A percentile compares a stretch with the other conserved stretches of the same genome.
These are phyloP conservation scores for Caenorhabditis tropicalis DNA, from an alignment of 1,140 invertebrate genomes.

Conservation along the genomic window DNA sequence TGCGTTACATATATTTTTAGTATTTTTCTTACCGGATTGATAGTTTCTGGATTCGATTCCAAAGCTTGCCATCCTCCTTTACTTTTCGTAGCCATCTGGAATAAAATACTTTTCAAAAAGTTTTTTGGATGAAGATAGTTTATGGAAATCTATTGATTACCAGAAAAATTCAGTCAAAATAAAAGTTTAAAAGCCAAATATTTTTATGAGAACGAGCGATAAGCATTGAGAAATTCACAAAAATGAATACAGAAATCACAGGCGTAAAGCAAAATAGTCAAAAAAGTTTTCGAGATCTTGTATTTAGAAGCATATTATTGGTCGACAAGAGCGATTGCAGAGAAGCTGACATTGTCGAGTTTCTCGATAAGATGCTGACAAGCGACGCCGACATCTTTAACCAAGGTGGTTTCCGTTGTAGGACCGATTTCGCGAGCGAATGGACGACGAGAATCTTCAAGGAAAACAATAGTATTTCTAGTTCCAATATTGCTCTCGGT, in stretches of 20 bases:
- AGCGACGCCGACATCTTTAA: constrained; percentile 52
- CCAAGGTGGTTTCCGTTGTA: constrained; percentile 48
- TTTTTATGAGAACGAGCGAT: constrained; percentile 12
- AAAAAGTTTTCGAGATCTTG: background rate
- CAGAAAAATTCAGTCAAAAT: background rate
- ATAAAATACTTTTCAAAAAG: background rate
- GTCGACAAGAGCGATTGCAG: constrained; percentile 54
- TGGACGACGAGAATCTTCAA: constrained; percentile 53
- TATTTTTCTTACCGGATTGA: constrained; percentile 54
- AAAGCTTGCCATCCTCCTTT: constrained; percentile 49
- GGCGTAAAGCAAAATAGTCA: background rate
- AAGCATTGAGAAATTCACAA: background rate
- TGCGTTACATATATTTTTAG: too few species aligned
- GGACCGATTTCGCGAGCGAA: constrained; percentile 54
- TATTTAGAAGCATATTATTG: constrained; percentile 3
- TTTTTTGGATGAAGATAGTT: background rate
- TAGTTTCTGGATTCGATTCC: constrained; percentile 58
- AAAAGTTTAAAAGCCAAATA: constrained; percentile 27
- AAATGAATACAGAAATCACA: constrained; percentile 20
- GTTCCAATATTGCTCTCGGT: too few species aligned
- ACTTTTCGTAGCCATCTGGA: constrained; percentile 42
- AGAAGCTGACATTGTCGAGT: constrained; percentile 55
- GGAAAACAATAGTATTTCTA: too few species aligned
- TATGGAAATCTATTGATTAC: constrained; percentile 6
- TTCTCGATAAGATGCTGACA: constrained; percentile 54